Evolutionary conservation across 2,888 invertebrate species (phyloP), one percentile per base, ranked within the genome.

Genomic region (Lycophotia porphyrea): DNA sequence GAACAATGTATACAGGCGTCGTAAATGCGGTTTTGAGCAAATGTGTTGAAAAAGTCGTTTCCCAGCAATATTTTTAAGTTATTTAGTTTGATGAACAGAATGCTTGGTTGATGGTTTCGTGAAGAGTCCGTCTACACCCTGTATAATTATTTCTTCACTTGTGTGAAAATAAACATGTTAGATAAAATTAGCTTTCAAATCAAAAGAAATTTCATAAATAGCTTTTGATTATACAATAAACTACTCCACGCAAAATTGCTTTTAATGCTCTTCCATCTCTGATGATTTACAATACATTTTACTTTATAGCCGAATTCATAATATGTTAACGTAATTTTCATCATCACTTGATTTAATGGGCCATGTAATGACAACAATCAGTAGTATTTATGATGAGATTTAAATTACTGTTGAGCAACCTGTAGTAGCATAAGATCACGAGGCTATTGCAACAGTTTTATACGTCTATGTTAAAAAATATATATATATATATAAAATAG

Each of bases 331-430:
- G 61, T 67, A 34, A 80, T 77, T 79, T 63, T 55, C 34, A 67
- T 49, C 66, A 63, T 63, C 60, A 77, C 42, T 61, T 52, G 61
- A 82, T 64, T 52, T 71, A 84, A 84, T 84, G 67, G 34, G 2
- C 49, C 24, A 27, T 21, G 58, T 64, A 68, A 80, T 71, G 63
- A 64, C 67, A 36, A 27, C 42, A 24, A 39, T 71, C 42, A 69
- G 15, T 73, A 44, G 44, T 68, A 55, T 65, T 47, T 44, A 58
- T 84, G 58, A 68, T n/a, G 42, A 44, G 7, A 11, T 70, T 78
- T 34, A 61, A 49, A 55, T 70, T 9, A 58, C 21, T 36, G 13
- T 15, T 31, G 24, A 24, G 15, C 2, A 36, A 52, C 9, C 1
- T 5, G 21, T 34, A 49, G 47, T 34, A 36, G 3, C 9, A 2